These are phyloP conservation scores for Pseudomugil tenellus DNA, from an alignment of 2,797 vertebrate genomes.

Conservation along the genomic window DNA sequence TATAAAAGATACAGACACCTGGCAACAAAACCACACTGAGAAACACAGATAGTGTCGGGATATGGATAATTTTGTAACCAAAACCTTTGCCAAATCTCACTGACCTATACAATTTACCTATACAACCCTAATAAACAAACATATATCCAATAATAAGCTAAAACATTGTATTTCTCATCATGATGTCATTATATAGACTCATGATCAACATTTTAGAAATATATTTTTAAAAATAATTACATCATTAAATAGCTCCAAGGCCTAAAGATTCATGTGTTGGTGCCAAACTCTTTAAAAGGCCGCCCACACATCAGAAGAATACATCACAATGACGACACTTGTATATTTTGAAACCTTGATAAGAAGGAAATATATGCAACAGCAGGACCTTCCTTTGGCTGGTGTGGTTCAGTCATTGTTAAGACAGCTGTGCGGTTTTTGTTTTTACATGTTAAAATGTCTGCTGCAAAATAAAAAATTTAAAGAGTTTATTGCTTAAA, in stretches of 20 bases:
- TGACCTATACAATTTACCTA: slow-evolving; percentile 25
- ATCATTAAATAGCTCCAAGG: background rate
- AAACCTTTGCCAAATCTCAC: slow-evolving; percentile 15
- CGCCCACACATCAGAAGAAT: background rate
- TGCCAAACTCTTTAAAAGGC: background rate
- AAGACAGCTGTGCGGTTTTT: no score
- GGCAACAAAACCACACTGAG: slow-evolving; percentile 20
- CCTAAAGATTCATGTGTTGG: background rate
- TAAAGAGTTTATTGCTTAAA: no score
- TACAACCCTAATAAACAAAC: no score
- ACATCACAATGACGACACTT: background rate
- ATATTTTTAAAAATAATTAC: background rate
- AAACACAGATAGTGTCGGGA: slow-evolving; percentile 48
- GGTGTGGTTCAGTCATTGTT: background rate
- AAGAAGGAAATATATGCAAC: background rate
- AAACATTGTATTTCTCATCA: background rate
- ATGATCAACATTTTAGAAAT: background rate
- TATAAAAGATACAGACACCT: slow-evolving; percentile 27
- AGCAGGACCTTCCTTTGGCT: background rate
- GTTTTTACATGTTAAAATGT: no score
- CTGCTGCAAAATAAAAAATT: background rate
- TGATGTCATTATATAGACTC: background rate
- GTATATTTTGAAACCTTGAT: background rate
- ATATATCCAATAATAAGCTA: background rate
- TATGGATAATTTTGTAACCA: slow-evolving; percentile 34